Conservation (phyloP, 2,797 vertebrate genomes). For the Thamnophis elegans region DNA sequence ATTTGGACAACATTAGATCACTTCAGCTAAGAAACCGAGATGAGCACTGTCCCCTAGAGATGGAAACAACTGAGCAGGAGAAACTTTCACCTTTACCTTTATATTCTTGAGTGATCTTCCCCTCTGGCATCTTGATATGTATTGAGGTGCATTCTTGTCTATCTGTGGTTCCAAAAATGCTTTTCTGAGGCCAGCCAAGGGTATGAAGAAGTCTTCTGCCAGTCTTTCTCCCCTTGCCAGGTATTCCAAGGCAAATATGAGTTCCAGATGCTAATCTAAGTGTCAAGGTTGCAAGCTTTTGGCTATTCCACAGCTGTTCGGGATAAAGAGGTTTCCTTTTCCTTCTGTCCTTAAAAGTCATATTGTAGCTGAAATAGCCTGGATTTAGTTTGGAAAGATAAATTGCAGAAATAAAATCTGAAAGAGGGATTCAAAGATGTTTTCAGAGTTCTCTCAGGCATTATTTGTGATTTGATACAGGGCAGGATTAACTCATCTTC, state of each 20-base stretch:
- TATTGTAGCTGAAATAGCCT: neutral
- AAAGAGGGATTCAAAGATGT: neutral
- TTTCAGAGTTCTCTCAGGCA: neutral
- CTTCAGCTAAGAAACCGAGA: no score
- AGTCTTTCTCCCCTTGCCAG: neutral
- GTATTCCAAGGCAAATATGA: neutral
- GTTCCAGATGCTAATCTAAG: neutral
- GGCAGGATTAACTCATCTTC: neutral
- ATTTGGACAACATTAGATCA: no score
- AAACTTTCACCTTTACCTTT: no score
- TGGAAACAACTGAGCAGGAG: no score
- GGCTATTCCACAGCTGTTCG: neutral
- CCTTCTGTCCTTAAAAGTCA: neutral
- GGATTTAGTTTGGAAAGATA: neutral
- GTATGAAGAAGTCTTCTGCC: neutral
- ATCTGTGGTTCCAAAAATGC: neutral
- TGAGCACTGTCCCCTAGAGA: no score
- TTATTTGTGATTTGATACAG: neutral
- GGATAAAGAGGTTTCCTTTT: neutral
- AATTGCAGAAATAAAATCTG: neutral
- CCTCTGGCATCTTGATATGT: neutral
- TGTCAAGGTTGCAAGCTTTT: neutral
- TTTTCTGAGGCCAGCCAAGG: neutral
- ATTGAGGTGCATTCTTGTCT: neutral
- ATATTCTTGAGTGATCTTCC: neutral